Percentiles rank a stretch among this genome's conserved stretches.
Conservation (phyloP, 2,888 invertebrate genomes). For the Mythimna loreyi region DNA sequence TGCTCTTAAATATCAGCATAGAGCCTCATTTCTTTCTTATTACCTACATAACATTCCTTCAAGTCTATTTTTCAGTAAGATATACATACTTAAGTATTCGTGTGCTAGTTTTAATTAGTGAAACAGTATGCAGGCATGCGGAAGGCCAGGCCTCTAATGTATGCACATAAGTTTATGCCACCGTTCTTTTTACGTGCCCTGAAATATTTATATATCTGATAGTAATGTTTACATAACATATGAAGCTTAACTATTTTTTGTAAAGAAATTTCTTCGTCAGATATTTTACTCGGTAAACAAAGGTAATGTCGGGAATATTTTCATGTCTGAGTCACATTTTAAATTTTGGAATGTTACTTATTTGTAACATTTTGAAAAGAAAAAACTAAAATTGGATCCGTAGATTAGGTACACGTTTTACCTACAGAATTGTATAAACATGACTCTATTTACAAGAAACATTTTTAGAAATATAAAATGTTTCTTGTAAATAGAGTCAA, state of each 20-base stretch:
- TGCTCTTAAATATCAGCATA: too few species aligned
- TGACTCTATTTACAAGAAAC: too few species aligned
- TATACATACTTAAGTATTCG: conserved; percentile 9
- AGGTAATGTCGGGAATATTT: neutral
- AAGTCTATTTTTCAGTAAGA: neutral
- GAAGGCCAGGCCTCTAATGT: conserved; percentile 42
- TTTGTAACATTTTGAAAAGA: neutral
- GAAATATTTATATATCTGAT: conserved; percentile 36
- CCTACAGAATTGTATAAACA: neutral
- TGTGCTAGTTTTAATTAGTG: conserved; percentile 42
- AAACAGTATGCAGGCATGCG: conserved; percentile 52
- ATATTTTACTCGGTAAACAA: conserved; percentile 3
- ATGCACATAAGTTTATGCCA: conserved; percentile 42
- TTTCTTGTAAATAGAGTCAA: too few species aligned
- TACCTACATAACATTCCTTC: neutral
- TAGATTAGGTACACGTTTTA: neutral
- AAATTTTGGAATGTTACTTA: neutral
- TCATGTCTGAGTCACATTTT: neutral
- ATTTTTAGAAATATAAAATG: too few species aligned
- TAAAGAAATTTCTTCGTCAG: conserved; percentile 5
- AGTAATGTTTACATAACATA: conserved; percentile 21
- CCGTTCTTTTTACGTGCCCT: conserved; percentile 40
- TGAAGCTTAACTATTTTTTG: neutral
- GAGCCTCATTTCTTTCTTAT: too few species aligned
- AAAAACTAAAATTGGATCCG: neutral